Evolutionary conservation across 1,140 invertebrate genomes (phyloP).

Genomic region (Drosophila nasuta): DNA sequence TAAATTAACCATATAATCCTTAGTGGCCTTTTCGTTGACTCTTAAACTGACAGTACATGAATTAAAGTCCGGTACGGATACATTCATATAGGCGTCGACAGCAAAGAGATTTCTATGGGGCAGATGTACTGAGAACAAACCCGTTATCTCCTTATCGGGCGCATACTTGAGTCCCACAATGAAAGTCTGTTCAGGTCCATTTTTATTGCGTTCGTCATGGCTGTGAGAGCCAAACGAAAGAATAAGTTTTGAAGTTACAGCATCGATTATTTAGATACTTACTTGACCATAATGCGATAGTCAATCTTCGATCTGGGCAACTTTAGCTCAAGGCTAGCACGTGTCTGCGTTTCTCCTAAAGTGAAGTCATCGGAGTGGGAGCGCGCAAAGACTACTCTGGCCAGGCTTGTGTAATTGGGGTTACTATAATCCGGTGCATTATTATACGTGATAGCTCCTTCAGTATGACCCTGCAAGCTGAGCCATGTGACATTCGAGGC

Average conservation of each 20-base stretch:
- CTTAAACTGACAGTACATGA: conserved; percentile 86
- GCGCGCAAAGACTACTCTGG: conserved; percentile 86
- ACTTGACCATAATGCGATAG: conserved; percentile 84
- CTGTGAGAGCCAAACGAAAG: conserved; percentile 31
- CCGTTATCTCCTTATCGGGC: conserved; percentile 87
- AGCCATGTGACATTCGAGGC: conserved; percentile 86
- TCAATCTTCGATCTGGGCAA: conserved; percentile 84
- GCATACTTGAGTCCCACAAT: conserved; percentile 81
- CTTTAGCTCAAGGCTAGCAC: conserved; percentile 79
- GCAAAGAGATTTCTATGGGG: conserved; percentile 86
- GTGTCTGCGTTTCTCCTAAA: conserved; percentile 78
- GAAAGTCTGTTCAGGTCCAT: conserved; percentile 84
- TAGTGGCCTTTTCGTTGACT: conserved; percentile 86
- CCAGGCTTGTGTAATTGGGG: conserved; percentile 86
- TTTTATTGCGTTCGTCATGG: conserved; percentile 80
- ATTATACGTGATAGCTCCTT: conserved; percentile 74
- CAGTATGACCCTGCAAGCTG: conserved; percentile 76
- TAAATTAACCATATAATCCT: conserved; percentile 86
- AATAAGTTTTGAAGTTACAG: neutral
- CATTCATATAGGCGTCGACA: conserved; percentile 87
- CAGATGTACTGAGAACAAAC: conserved; percentile 86
- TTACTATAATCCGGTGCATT: conserved; percentile 80
- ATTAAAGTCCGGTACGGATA: conserved; percentile 88
- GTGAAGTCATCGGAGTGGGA: conserved; percentile 83
- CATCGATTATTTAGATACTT: conserved; percentile 14